Base-by-base conservation (phyloP, 2,797 vertebrate genomes). In the Artibeus jamaicensis region DNA sequence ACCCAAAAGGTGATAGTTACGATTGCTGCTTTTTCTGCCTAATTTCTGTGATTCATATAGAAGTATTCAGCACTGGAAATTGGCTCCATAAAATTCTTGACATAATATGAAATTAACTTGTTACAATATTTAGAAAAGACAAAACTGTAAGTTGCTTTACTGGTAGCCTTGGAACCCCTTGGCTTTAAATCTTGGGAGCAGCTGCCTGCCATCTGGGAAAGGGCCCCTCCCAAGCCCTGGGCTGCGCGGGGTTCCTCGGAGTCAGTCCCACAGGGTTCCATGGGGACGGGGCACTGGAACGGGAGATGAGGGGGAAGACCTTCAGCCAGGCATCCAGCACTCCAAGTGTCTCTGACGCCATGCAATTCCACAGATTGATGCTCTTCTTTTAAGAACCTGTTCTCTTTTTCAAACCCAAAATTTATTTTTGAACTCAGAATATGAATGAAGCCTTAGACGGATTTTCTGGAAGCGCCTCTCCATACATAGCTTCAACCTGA, bases 41-140 rank as follows among this genome's bases (percentile, higher is more conserved):
- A 44, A 74, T 92, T 93, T 92, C 81, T 78, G 73, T 79, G 85
- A 70, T 48, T 95, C 11, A 9, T 22, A 39, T 44, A 34, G 39
- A 48, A 81, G 10, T 42, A 26, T 82, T 89, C 24, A 57, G 89
- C 57, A 1, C 79, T 55, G 74, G 90, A 71, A 93, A 86, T 83
- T 94, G 90, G 92, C 86, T 78, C 34, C 44, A 39, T 48, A 48
- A 92, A 86, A 67, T 68, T 65, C 82, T 19, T 92, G 90, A 95
- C 67, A 71, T 92, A 88, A 71, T 55, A 21, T 83, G 95, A 92
- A 94, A 91, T 88, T 93, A 55, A 88, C 82, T 48, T 91, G 82
- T 94, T 42, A 79, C 74, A 42, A 6, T 70, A 57, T 59, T 92
- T 87, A 68, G 85, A 59, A 71, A 71, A 76, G 86, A 79, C 39